These are phyloP conservation scores for Brachypterus glaber DNA, from an alignment of 2,888 invertebrate genomes.

Conservation along the genomic window DNA sequence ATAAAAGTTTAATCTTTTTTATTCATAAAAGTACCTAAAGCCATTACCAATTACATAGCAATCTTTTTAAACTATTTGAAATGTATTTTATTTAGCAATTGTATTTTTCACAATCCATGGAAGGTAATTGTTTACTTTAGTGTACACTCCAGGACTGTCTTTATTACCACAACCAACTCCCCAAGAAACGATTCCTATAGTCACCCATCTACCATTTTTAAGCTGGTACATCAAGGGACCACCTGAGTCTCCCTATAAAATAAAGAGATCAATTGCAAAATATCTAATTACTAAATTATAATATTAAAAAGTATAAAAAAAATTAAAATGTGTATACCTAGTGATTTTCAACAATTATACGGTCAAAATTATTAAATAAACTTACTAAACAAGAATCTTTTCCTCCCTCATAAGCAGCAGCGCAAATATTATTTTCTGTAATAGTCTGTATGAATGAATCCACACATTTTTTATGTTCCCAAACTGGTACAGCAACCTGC, in stretches of 20 bases:
- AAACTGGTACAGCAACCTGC: constrained; percentile 71
- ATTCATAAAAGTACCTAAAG: too few relatives aligned
- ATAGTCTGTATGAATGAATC: constrained; percentile 55
- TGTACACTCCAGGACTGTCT: constrained; percentile 70
- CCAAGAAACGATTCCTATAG: constrained; percentile 78
- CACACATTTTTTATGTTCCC: constrained; percentile 58
- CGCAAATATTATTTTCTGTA: constrained; percentile 63
- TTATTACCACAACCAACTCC: constrained; percentile 71
- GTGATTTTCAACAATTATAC: constrained; percentile 2
- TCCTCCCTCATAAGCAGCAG: constrained; percentile 65
- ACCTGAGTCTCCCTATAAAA: constrained; percentile 68
- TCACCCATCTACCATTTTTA: constrained; percentile 65
- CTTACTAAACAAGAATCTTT: constrained; percentile 74
- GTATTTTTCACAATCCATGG: constrained; percentile 54
- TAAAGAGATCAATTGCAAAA: too few relatives aligned
- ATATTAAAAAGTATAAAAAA: constrained; percentile 8
- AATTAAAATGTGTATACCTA: constrained; percentile 1
- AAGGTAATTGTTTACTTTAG: constrained; percentile 60
- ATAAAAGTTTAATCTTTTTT: too few relatives aligned
- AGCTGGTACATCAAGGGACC: constrained; percentile 71
- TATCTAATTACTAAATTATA: too few relatives aligned
- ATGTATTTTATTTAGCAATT: constrained; percentile 31
- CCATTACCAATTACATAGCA: too few relatives aligned
- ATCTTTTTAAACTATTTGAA: too few relatives aligned
- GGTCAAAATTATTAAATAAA: constrained; percentile 8